These are phyloP conservation scores for Phrynosoma blainvillii DNA, from an alignment of 2,113 vertebrate genomes.

Conservation along the genomic window DNA sequence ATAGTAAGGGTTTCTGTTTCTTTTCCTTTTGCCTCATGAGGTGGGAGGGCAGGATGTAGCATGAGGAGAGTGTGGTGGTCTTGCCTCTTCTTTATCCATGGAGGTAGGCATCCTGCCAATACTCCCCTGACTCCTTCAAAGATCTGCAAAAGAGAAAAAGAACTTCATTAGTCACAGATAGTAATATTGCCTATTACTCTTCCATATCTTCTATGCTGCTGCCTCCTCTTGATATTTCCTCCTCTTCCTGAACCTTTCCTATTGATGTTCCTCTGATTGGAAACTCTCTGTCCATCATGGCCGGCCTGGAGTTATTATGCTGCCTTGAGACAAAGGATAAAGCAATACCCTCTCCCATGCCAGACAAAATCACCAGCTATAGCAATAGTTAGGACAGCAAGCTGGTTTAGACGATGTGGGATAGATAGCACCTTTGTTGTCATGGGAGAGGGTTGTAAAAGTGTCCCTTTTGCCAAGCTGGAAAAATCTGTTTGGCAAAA, in stretches of 20 bases:
- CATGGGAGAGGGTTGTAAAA: neutral
- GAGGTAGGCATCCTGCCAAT: constrained; percentile 14
- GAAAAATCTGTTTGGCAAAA: too few species aligned
- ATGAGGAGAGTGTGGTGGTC: neutral
- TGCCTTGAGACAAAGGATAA: neutral
- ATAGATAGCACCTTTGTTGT: neutral
- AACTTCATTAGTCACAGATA: neutral
- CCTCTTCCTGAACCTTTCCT: neutral
- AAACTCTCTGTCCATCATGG: neutral
- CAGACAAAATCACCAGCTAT: neutral
- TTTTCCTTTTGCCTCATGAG: neutral
- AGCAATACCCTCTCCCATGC: neutral
- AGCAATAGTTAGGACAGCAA: neutral
- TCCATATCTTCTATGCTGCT: neutral
- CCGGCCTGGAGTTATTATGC: neutral
- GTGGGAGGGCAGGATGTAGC: neutral
- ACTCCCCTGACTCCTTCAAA: constrained; percentile 18
- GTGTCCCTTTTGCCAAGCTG: too few species aligned
- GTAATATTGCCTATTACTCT: neutral
- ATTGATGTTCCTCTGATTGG: neutral
- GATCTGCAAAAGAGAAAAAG: neutral
- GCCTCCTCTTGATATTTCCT: neutral
- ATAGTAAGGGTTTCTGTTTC: neutral
- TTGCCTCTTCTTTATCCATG: neutral
- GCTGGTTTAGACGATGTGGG: neutral